A percentile compares a stretch with the other conserved stretches of the same genome.
Conservation (phyloP, 30 jellyfish, hydroid and myxozoan species). For the Pseudorhiza aurosa region DNA sequence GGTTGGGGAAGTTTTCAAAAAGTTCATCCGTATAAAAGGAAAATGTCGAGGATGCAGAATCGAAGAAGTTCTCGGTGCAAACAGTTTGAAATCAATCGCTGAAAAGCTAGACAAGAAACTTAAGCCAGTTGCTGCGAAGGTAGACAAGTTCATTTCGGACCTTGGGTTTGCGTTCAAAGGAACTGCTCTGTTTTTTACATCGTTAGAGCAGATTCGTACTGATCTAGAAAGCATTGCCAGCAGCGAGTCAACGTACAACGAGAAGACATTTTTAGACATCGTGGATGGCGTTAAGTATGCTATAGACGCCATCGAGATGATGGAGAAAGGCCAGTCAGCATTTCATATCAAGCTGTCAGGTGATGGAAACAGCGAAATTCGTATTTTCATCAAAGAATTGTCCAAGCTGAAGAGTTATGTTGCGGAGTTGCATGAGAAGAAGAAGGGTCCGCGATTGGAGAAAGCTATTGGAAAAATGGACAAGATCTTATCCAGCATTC, state of each 20-base stretch:
- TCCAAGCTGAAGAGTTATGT: constrained; percentile 8
- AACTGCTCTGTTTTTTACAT: constrained; percentile 30
- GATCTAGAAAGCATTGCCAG: constrained; percentile 67
- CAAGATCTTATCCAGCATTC: constrained; percentile 10
- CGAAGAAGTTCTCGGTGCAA: constrained; percentile 80
- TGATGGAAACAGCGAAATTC: constrained; percentile 27
- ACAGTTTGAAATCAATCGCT: constrained; percentile 51
- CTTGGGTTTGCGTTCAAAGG: constrained; percentile 50
- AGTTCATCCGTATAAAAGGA: constrained; percentile 37
- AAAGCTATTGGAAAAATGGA: not conserved
- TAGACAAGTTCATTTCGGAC: constrained; percentile 5
- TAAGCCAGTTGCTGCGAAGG: constrained; percentile 58
- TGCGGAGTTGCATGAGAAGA: constrained; percentile 12
- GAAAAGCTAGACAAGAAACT: constrained; percentile 57
- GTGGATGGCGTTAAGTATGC: constrained; percentile 43
- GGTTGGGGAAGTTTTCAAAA: constrained; percentile 40
- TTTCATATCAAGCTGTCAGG: constrained; percentile 45
- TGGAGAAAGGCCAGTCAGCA: constrained; percentile 29
- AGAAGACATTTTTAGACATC: constrained; percentile 42
- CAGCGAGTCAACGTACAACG: constrained; percentile 52
- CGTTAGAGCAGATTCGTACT: constrained; percentile 80
- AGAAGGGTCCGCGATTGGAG: constrained; percentile 55
- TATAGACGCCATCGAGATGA: constrained; percentile 27
- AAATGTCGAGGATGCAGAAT: constrained; percentile 77
- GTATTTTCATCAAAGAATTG: constrained; percentile 12